Evolutionary conservation across 2,888 invertebrate species (phyloP), one percentile per base, ranked within the genome.

Genomic region (Lasioglossum villosulum): DNA sequence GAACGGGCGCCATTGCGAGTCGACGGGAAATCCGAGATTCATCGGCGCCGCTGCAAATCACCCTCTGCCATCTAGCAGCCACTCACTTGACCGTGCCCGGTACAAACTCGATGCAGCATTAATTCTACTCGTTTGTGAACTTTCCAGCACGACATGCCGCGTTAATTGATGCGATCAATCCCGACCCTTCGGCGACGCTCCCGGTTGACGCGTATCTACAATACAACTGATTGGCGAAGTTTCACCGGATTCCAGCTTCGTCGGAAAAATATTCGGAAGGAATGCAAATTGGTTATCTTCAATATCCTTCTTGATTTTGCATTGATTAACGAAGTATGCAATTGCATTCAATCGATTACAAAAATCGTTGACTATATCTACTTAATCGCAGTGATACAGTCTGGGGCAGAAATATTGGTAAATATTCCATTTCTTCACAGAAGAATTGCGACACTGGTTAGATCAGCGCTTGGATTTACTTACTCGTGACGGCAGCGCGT

Each of bases 141-240:
- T 88, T 89, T 80, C 85, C 34, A n/a, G 52, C 77, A 70, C 75
- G 77, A 83, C 80, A 75, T 52, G 45, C 71, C 81, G 39, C 78
- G 89, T 87, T 89, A 89, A 90, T 90, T 90, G 89, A 90, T 75
- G 71, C 87, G 85, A 90, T 90, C 90, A 84, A 90, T 90, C 84
- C 78, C 75, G 78, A 72, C 73, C 84, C 45, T 75, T 34, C 23
- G 74, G 68, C 77, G 79, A 45, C 76, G 80, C n/a, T 80, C 70
- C 73, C 59, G 48, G 39, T 68, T 78, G 82, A 63, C 42, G 19
- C 59, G n/a, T 68, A 48, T 66, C 66, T 23, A 68, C 68, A 68
- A 70, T 78, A 82, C 63, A 39, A 42, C 34, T 73, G 75, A 86
- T 89, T 84, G 80, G 75, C 42, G 59, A 86, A 83, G 74, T 85